Base-by-base conservation (phyloP, 2,888 invertebrate genomes). In the Stomorhina lunata region DNA sequence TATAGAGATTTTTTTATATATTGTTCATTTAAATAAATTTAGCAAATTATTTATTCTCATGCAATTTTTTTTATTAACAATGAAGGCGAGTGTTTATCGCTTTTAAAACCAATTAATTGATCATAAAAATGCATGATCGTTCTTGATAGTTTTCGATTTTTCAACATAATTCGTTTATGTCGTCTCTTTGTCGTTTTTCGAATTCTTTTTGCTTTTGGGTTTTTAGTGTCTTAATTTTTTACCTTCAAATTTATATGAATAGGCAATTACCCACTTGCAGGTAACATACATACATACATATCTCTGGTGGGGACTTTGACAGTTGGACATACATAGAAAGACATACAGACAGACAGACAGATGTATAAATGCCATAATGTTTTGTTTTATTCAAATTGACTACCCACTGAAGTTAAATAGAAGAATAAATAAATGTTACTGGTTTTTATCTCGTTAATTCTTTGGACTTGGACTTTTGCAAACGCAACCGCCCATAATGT, bases 121-220 rank as follows among this genome's bases (percentile, higher is more conserved):
- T 40, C 55, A 77, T 71, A 77, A 77, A 59, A 72, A 72, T 81
- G 53, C 53, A 72, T 81, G 65, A 76, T 63, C 34, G 25, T 66
- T 66, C 59, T 77, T 76, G 65, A 55, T 65, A 40, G 65, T 43
- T 43, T 43, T 53, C 20, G 50, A 66, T 71, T 57, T 65, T 76
- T 76, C 50, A 80, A 76, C 65, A 71, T 71, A 81, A 81, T 76
- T 68, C 76, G 66, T 45, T 59, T 57, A 76, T 57, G 76, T 81
- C 80, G 71, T 66, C 53, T 76, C 65, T 50, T 57, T 61, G 65
- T 66, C 43, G 65, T 48, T 72, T 48, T 29, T 57, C 55, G 15
- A 40, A 69, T 43, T 29, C 43, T 50, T 57, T 25, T 43, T 43
- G 6, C 17, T 15, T 6, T 12, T n/a, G 43, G n/a, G 22, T 66